phyloP scores from a whole-genome alignment of 2,113 vertebrate genomes.

The Pseudorasbora parva region DNA sequence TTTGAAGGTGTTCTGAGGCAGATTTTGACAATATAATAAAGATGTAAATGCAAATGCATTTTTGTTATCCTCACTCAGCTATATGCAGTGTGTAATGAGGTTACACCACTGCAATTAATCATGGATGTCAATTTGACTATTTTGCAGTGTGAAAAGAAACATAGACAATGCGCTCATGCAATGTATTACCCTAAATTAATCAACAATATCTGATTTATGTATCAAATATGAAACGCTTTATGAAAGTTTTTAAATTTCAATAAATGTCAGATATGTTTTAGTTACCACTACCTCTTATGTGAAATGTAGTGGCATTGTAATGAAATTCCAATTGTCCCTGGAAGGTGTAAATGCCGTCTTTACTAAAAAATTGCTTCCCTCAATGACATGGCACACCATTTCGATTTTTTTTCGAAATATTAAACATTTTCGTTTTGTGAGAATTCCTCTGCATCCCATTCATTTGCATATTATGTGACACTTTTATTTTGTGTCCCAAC shows the following conservation, averaged over 20 bases:
- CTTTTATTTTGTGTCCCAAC: neutral
- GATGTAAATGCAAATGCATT: neutral
- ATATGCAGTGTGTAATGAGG: slow-evolving; percentile 8
- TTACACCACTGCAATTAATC: slow-evolving; percentile 7
- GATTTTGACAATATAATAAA: slow-evolving; percentile 14
- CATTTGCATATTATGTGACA: neutral
- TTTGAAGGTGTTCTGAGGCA: neutral
- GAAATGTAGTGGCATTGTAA: neutral
- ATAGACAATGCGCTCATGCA: neutral
- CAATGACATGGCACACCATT: neutral
- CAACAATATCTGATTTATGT: neutral
- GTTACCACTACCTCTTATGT: neutral
- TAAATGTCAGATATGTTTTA: neutral
- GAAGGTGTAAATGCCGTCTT: neutral
- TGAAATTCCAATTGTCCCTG: neutral
- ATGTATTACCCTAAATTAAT: neutral
- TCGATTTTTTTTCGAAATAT: neutral
- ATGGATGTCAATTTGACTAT: neutral
- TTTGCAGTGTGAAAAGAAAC: neutral
- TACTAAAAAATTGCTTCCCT: neutral
- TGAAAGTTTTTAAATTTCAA: neutral
- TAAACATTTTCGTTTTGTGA: slow-evolving; percentile 8
- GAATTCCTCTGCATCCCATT: neutral
- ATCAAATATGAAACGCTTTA: neutral
- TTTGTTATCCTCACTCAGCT: neutral